These are phyloP conservation scores for Acyrthosiphon pisum DNA, from an alignment of 1,140 invertebrate genomes.

Conservation along the genomic window DNA sequence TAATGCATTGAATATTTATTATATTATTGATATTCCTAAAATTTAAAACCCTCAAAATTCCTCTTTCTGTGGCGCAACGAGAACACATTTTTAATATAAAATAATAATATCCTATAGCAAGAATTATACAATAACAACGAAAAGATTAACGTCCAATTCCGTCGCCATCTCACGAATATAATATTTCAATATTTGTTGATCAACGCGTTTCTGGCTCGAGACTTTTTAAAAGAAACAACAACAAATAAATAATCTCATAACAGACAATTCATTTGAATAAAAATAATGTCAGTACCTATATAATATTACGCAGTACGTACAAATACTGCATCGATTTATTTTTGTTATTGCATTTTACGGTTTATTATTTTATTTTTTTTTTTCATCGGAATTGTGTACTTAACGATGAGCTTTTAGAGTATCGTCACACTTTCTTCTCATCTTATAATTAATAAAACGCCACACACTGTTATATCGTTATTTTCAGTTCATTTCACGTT, in stretches of 20 bases:
- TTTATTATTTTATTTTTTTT: neutral
- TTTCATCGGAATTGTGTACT: neutral
- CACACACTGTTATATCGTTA: neutral
- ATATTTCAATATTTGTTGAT: neutral
- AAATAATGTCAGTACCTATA: neutral
- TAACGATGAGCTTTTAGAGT: neutral
- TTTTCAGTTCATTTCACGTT: neutral
- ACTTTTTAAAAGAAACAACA: neutral
- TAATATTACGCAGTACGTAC: neutral
- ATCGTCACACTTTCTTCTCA: neutral
- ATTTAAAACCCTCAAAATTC: neutral
- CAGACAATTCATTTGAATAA: neutral
- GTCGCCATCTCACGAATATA: neutral
- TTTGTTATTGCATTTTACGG: neutral
- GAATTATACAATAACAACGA: neutral
- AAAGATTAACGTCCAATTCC: neutral
- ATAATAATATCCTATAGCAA: neutral
- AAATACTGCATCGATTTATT: neutral
- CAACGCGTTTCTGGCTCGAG: neutral
- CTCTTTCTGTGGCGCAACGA: neutral
- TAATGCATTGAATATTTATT: neutral
- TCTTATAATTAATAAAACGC: neutral
- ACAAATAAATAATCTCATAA: neutral
- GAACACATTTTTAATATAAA: neutral
- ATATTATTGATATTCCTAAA: neutral